Evolutionary conservation across 2,113 vertebrate species (phyloP).

Genomic region (Melospiza melodia): DNA sequence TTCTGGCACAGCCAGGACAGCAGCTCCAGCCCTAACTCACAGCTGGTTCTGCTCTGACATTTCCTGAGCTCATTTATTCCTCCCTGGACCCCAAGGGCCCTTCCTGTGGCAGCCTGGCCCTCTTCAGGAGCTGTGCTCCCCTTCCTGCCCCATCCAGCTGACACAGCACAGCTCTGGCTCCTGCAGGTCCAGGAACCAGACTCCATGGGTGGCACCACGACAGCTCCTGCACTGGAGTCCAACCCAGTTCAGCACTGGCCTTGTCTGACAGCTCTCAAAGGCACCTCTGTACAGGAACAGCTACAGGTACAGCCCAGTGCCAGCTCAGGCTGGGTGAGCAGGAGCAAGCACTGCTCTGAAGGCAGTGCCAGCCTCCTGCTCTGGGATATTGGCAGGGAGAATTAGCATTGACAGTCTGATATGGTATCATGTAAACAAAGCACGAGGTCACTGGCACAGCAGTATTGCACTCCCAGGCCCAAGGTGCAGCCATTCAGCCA

Average conservation of each 20-base stretch:
- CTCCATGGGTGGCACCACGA: background rate
- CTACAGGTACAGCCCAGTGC: background rate
- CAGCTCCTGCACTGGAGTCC: background rate
- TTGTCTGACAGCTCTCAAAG: background rate
- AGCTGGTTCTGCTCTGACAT: accelerated
- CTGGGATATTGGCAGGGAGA: background rate
- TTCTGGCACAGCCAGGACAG: background rate
- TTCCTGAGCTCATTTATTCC: background rate
- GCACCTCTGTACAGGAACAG: background rate
- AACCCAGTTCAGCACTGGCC: background rate
- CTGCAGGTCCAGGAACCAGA: background rate
- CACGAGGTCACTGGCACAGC: slow-evolving; percentile 10
- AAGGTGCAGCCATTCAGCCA: background rate
- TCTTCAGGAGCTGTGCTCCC: background rate
- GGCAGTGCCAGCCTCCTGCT: background rate
- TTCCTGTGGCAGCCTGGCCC: background rate
- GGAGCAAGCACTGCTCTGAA: accelerated
- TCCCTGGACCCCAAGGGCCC: background rate
- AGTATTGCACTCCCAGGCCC: slow-evolving; percentile 36
- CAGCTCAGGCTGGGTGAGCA: background rate
- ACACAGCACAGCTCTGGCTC: background rate
- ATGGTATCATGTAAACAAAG: slow-evolving; percentile 12
- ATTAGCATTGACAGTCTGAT: background rate
- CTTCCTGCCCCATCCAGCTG: background rate
- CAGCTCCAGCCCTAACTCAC: background rate